Evolutionary conservation across 1,140 invertebrate species (phyloP), one percentile per base, ranked within the genome.

Genomic region (Caenorhabditis remanei): DNA sequence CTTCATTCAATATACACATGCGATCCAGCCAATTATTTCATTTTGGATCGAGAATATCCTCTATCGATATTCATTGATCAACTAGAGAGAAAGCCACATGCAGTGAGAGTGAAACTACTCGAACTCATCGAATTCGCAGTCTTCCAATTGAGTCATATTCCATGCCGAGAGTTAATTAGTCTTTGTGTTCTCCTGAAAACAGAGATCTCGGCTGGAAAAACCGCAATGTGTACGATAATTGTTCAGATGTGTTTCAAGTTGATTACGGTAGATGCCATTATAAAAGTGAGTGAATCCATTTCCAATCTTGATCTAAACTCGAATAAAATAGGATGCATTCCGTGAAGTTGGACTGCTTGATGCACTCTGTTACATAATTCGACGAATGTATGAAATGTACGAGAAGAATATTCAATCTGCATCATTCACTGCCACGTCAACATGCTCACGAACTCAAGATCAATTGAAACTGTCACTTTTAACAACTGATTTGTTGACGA

Each of bases 1-100:
- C 98, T 99, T 92, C 97, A 96, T 16, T 96, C 96, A 89, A 96
- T 99, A 16, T 99, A 99, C 93, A 96, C 98, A 93, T 96, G 97
- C 32, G 98, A 99, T 93, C 96, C 97, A 93, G 96, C 97, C 21
- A 99, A 99, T 93, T 99, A 99, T 93, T 99, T 99, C 93, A 98
- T 99, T 90, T 94, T 99, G 0, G 98, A 99, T 61, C 96, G 96
- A 90, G 96, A 98, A 93, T 96, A 97, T 92, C 98, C 97, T 6
- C 94, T 99, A 11, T 96, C 96, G 90, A 96, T 97, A 93, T 98
- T 99, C 93, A 96, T 96, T 2, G 98, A 99, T 92, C 96, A 96
- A 92, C 97, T 99, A 89, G 95, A 98, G 90, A 93, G 95, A 4
- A 99, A 99, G 93, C 95, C 96, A 87, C 93, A 94, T 1, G 96